Evolutionary conservation across 2,888 invertebrate species (phyloP).

Genomic region (Stenodera caucasica): DNA sequence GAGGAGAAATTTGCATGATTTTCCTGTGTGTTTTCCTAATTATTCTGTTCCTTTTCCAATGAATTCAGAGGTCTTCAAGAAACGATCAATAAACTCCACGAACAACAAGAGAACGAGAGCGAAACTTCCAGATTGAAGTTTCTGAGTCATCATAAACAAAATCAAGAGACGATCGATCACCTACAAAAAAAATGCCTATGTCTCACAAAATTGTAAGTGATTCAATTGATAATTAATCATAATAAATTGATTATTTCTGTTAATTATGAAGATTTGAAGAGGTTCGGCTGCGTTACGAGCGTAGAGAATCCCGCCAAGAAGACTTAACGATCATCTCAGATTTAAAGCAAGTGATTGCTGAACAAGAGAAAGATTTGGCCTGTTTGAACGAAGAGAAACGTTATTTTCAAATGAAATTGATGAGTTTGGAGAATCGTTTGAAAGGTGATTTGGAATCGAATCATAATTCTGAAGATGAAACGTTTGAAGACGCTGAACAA

Average conservation of each 20-base stretch:
- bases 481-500: constrained; percentile 45
- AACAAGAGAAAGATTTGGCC: constrained; percentile 62
- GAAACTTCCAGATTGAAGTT: constrained; percentile 47
- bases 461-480: constrained; percentile 39
- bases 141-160: constrained; percentile 57
- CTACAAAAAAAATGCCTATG: constrained; percentile 64
- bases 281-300: constrained; percentile 61
- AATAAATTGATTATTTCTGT: constrained; percentile 14
- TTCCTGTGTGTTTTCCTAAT: constrained; percentile 30
- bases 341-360: constrained; percentile 60
- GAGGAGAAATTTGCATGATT: constrained; percentile 21
- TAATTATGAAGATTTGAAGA: constrained; percentile 63
- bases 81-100: constrained; percentile 46
- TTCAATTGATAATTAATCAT: not conserved
- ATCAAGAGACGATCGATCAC: constrained; percentile 61
- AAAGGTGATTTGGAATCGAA: constrained; percentile 28
- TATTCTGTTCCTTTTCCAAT: constrained; percentile 37
- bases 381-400: constrained; percentile 62
- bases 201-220: constrained; percentile 66
- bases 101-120: constrained; percentile 49
- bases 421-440: constrained; percentile 46
- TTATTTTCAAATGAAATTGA: constrained; percentile 60
- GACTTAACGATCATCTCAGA: constrained; percentile 61
- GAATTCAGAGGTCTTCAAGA: constrained; percentile 57
- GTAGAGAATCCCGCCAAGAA: constrained; percentile 61